A percentile compares a stretch with the other conserved stretches of the same genome.
Evolutionary conservation across 1,140 invertebrate genomes (phyloP).

Genomic region (Wasmannia auropunctata): DNA sequence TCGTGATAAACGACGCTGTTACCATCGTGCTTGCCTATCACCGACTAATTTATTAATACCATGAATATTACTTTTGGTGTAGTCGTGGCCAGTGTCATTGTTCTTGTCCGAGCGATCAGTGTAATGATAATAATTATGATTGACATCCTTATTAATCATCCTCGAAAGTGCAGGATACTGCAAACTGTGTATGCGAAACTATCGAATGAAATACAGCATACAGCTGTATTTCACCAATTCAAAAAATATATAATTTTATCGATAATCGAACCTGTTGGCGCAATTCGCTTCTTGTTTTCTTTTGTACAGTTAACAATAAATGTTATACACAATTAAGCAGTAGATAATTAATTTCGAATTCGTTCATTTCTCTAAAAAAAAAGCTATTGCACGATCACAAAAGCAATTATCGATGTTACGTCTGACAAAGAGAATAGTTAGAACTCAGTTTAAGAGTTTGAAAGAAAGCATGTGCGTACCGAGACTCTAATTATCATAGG

Average conservation of each 20-base stretch:
- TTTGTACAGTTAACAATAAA: neutral
- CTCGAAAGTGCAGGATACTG: neutral
- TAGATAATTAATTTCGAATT: neutral
- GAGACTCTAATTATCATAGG: conserved; percentile 56
- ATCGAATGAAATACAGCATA: neutral
- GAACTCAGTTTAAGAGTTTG: conserved; percentile 1
- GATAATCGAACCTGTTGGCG: neutral
- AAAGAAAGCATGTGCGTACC: neutral
- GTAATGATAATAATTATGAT: conserved; percentile 52
- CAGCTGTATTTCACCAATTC: no score
- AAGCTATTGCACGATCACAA: neutral
- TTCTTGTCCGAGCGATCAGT: conserved; percentile 38
- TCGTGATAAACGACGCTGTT: conserved; percentile 58
- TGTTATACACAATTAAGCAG: neutral
- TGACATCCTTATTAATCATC: conserved; percentile 53
- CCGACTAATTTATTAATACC: conserved; percentile 57
- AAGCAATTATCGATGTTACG: neutral
- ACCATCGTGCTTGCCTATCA: conserved; percentile 56
- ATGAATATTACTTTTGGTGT: conserved; percentile 53
- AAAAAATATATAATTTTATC: neutral
- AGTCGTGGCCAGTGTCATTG: conserved; percentile 40
- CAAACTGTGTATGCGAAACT: neutral
- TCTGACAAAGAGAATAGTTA: neutral
- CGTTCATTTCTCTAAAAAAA: neutral
- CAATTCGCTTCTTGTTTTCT: neutral